A percentile compares a stretch with the other conserved stretches of the same genome.
Conservation (phyloP, 2,888 invertebrate species). For the Spatulosminthurus flaviceps region DNA sequence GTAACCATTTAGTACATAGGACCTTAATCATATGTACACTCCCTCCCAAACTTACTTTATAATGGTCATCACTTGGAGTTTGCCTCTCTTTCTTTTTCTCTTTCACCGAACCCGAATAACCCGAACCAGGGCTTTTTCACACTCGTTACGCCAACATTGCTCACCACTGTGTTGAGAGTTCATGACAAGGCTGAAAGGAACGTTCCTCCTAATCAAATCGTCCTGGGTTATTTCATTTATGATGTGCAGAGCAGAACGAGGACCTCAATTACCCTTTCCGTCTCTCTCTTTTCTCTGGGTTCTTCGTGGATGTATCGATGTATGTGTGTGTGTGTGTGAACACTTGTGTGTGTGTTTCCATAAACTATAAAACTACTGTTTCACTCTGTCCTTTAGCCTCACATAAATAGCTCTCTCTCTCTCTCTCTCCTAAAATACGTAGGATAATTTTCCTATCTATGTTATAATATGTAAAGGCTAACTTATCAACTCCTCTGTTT, state of each 20-base stretch:
- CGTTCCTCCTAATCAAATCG: slow-evolving; percentile 57
- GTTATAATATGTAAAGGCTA: background rate
- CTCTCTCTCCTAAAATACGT: background rate
- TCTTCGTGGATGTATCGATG: slow-evolving; percentile 35
- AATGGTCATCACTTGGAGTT: slow-evolving; percentile 24
- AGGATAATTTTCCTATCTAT: background rate
- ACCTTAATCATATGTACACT: background rate
- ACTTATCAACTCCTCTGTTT: slow-evolving; percentile 15
- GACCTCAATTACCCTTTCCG: slow-evolving; percentile 52
- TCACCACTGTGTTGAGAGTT: slow-evolving; percentile 33
- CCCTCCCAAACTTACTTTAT: background rate
- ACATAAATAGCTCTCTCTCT: too few species aligned
- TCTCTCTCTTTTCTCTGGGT: slow-evolving; percentile 41
- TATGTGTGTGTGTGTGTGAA: slow-evolving; percentile 32
- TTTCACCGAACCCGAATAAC: slow-evolving; percentile 59
- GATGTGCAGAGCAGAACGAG: slow-evolving; percentile 51
- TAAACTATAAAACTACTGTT: slow-evolving; percentile 33
- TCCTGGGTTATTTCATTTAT: slow-evolving; percentile 60
- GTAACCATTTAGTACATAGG: background rate
- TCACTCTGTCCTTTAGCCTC: background rate
- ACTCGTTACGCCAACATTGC: slow-evolving; percentile 43
- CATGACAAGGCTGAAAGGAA: slow-evolving; percentile 47
- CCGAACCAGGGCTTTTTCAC: slow-evolving; percentile 55
- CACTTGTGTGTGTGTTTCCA: slow-evolving; percentile 33
- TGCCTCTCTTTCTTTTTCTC: too few species aligned